Evolutionary conservation across 2,888 invertebrate species (phyloP).

Genomic region (Plagodis dolabraria): DNA sequence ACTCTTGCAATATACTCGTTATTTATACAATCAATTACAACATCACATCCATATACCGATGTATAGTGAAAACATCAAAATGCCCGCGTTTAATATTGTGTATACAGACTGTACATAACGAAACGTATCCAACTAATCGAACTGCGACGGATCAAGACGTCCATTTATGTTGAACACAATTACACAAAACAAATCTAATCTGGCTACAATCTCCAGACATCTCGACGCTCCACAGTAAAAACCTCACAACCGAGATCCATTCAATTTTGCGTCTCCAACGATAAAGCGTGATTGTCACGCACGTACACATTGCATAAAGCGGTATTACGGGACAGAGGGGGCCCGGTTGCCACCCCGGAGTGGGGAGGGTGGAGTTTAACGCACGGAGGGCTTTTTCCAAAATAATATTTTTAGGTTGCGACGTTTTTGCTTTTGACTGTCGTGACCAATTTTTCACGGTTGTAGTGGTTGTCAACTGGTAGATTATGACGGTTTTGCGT

Average conservation of each 20-base stretch:
- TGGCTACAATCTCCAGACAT: slow-evolving; percentile 28
- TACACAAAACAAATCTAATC: slow-evolving; percentile 28
- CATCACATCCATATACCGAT: too few relatives aligned
- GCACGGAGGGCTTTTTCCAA: slow-evolving; percentile 70
- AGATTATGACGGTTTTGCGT: not conserved
- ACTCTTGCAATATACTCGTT: too few relatives aligned
- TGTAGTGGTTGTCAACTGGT: slow-evolving; percentile 10
- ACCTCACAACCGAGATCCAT: slow-evolving; percentile 58
- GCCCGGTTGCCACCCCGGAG: slow-evolving; percentile 29
- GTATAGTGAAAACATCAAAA: too few relatives aligned
- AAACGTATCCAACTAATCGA: too few relatives aligned
- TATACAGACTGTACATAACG: too few relatives aligned
- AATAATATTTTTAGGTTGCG: slow-evolving; percentile 55
- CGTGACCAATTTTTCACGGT: slow-evolving; percentile 36
- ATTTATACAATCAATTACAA: too few relatives aligned
- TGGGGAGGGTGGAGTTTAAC: slow-evolving; percentile 55
- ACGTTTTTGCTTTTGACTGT: slow-evolving; percentile 35
- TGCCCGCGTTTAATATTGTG: too few relatives aligned
- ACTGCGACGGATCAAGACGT: too few relatives aligned
- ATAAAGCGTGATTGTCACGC: slow-evolving; percentile 83
- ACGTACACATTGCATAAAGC: slow-evolving; percentile 77
- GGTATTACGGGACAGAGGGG: slow-evolving; percentile 50
- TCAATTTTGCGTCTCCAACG: slow-evolving; percentile 71
- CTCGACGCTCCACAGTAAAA: slow-evolving; percentile 38
- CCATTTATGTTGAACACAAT: not conserved